Evolutionary conservation across 2,888 invertebrate genomes (phyloP).

Genomic region (Drosophila stalkeri): DNA sequence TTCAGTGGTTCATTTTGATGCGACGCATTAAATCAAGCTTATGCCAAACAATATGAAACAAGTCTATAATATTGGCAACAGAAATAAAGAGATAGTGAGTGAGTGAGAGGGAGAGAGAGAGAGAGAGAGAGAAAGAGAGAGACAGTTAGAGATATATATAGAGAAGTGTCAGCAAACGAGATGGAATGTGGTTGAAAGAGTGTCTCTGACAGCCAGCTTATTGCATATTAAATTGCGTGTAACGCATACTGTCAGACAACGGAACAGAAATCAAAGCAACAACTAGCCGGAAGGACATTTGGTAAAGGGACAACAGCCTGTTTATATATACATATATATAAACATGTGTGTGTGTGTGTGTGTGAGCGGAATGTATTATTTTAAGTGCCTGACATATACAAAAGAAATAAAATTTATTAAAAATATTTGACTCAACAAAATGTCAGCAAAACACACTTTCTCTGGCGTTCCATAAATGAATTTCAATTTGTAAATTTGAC

Average conservation of each 20-base stretch:
- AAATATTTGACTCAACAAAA: constrained; percentile 8
- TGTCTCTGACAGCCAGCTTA: constrained; percentile 74
- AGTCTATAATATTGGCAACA: not conserved
- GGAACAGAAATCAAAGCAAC: constrained; percentile 50
- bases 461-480: not conserved
- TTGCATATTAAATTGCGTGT: constrained; percentile 72
- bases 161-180: not conserved
- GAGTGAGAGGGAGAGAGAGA: no score
- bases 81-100: no score
- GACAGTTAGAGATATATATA: not conserved
- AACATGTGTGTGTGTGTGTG: not conserved
- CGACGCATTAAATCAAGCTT: constrained; percentile 1
- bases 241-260: constrained; percentile 44
- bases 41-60: not conserved
- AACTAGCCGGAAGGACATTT: constrained; percentile 60
- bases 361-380: constrained; percentile 13
- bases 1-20: not conserved
- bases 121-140: not conserved
- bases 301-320: constrained; percentile 16
- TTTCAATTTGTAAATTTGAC: not conserved
- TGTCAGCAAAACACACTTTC: constrained; percentile 9
- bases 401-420: constrained; percentile 27
- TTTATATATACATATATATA: not conserved
- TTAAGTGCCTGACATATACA: constrained; percentile 23
- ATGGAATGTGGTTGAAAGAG: constrained; percentile 13